phyloP scores from a whole-genome alignment of 2,113 vertebrate species.

The Manacus vitellinus region DNA sequence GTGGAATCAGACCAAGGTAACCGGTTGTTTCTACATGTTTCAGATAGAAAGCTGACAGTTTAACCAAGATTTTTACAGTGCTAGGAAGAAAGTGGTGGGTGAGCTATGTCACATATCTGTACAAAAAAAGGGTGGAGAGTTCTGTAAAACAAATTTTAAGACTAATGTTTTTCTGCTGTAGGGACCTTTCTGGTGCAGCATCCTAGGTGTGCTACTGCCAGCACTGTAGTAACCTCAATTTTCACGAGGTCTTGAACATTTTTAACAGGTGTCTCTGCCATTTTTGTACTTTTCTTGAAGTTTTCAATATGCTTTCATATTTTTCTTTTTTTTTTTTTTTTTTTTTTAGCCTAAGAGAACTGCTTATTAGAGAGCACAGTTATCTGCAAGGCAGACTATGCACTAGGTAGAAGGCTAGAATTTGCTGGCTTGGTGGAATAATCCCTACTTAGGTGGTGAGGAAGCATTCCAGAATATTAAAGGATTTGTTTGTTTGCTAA shows the following conservation, averaged over 20 bases:
- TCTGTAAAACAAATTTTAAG: background rate
- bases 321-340: background rate
- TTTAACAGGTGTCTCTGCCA: background rate
- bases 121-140: background rate
- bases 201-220: background rate
- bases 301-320: background rate
- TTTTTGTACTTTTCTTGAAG: background rate
- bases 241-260: background rate
- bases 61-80: background rate
- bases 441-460: slow-evolving; percentile 40
- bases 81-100: background rate
- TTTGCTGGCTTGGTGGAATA: slow-evolving; percentile 5
- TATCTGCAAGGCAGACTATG: slow-evolving; percentile 16
- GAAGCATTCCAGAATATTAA: slow-evolving; percentile 60
- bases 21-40: background rate
- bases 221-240: background rate
- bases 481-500: slow-evolving; percentile 68
- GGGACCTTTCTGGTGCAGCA: background rate
- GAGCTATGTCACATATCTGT: background rate
- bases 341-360: background rate
- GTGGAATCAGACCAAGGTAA: slow-evolving; percentile 15
- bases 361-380: background rate
- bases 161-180: background rate
- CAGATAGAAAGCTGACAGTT: background rate
- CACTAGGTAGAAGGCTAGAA: background rate